phyloP scores from a whole-genome alignment of 92 coral and sea anemone genomes.

The Nematostella vectensis region DNA sequence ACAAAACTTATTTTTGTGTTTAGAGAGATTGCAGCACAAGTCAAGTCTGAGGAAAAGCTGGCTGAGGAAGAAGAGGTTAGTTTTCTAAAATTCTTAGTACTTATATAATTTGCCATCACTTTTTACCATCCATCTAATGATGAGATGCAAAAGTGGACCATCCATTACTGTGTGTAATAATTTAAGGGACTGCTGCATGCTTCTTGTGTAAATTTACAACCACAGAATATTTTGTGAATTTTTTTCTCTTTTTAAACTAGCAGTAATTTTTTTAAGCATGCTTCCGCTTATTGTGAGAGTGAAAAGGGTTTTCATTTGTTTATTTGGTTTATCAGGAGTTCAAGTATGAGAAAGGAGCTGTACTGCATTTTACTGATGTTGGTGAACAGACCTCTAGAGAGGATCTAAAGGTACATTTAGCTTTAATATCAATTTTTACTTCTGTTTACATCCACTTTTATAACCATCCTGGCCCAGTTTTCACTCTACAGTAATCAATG shows the following conservation, averaged over 20 bases:
- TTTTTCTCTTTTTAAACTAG: no score
- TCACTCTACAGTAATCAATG: not conserved
- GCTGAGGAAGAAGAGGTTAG: not conserved
- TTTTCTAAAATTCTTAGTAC: no score
- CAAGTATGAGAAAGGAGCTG: constrained; percentile 55
- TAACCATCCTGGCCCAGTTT: not conserved
- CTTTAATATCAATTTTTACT: not conserved
- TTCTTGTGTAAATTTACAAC: no score
- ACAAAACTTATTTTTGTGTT: not conserved
- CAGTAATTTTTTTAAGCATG: no score
- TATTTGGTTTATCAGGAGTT: constrained; percentile 19
- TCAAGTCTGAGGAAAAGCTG: not conserved
- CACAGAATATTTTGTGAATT: no score
- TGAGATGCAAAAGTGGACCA: no score
- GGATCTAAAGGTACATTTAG: constrained; percentile 86
- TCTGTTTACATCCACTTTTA: not conserved
- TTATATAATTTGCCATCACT: no score
- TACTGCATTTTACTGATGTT: constrained; percentile 73
- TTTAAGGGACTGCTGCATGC: no score
- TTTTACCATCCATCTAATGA: no score
- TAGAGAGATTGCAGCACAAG: not conserved
- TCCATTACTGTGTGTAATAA: no score
- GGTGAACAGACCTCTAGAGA: constrained; percentile 98
- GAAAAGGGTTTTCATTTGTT: no score
- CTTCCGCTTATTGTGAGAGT: no score